Evolutionary conservation across 2,113 vertebrate genomes (phyloP), one percentile per base, ranked within the genome.

Genomic region (Indicator indicator): DNA sequence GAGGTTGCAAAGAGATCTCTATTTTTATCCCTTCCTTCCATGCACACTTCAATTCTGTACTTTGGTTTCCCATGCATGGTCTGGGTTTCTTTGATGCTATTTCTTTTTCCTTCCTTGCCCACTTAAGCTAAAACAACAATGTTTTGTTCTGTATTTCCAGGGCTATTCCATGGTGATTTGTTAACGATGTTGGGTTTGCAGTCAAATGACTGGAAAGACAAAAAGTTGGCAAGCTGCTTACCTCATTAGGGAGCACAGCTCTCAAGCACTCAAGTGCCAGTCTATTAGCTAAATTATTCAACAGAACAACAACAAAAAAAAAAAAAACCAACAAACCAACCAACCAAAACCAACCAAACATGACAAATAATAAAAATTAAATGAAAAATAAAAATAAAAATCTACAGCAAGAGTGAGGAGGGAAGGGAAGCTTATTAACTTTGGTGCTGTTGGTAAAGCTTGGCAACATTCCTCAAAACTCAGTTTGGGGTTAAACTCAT

Each of bases 281-380:
- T 59, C 86, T 90, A 79, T 92, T 86, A 95, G 70, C 80, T 95
- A 83, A 94, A 96, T 95, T 95, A 97, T 96, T 97, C 83, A 95
- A 86, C 62, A 94, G 90, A 75, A 72, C 42, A 42, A 42, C 42
- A 42, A 42, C 42, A 17, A 32, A 91, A 88, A 90, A 72, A 90
- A 52, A 26, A 24, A 48, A 42, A 42, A 42, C 42, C 42, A 44
- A 44, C 14, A 44, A 44, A 44, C 13, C 42, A 14, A 42, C 42
- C 5, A 44, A 44, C 14, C 42, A 6, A 42, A 44, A 44, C 42
- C 42, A 44, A 44, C 42, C 42, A 44, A 44, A 16, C 21, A 65
- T 1, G 20, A 73, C 44, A 73, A 93, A 83, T 44, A 42, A 32
- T 32, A 28, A 16, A 16, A 56, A 30, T 46, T 5, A 74, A 62